These are phyloP conservation scores for Torymus tubicola DNA, from an alignment of 2,888 invertebrate species.

Conservation along the genomic window DNA sequence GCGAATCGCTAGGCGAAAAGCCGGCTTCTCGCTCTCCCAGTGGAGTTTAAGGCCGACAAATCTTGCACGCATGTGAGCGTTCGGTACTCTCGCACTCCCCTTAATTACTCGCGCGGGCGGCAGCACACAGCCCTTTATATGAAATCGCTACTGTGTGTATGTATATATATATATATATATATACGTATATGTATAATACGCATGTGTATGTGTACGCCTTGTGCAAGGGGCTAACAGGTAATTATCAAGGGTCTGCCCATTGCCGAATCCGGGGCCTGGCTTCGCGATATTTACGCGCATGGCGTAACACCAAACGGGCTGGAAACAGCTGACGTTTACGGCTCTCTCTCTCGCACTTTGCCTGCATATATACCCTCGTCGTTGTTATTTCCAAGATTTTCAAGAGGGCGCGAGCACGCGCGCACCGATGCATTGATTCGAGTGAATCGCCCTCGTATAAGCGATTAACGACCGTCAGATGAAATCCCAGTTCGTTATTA, in stretches of 20 bases:
- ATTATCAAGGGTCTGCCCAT: constrained; percentile 63
- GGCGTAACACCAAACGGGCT: constrained; percentile 60
- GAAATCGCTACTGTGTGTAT: too few species aligned
- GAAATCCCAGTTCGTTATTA: not conserved
- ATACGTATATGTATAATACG: too few species aligned
- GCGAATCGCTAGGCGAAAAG: constrained; percentile 5
- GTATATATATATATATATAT: too few species aligned
- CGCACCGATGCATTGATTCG: constrained; percentile 19
- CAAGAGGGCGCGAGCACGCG: not conserved
- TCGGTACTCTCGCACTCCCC: constrained; percentile 49
- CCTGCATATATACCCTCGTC: not conserved
- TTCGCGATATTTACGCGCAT: constrained; percentile 64
- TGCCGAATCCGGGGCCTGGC: constrained; percentile 56
- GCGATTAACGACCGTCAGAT: constrained; percentile 9
- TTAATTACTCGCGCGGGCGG: constrained; percentile 63
- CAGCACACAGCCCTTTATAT: not conserved
- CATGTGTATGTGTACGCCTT: too few species aligned
- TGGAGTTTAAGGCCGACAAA: constrained; percentile 58
- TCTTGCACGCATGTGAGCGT: constrained; percentile 7
- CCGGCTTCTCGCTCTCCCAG: not conserved
- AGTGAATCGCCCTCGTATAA: constrained; percentile 12
- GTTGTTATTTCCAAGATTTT: constrained; percentile 38
- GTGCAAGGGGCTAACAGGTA: constrained; percentile 61
- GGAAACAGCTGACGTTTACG: constrained; percentile 63
- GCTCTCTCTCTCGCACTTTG: constrained; percentile 14